Evolutionary conservation across 2,888 invertebrate genomes (phyloP), one percentile per base, ranked within the genome.

Genomic region (Cyclophora punctaria): DNA sequence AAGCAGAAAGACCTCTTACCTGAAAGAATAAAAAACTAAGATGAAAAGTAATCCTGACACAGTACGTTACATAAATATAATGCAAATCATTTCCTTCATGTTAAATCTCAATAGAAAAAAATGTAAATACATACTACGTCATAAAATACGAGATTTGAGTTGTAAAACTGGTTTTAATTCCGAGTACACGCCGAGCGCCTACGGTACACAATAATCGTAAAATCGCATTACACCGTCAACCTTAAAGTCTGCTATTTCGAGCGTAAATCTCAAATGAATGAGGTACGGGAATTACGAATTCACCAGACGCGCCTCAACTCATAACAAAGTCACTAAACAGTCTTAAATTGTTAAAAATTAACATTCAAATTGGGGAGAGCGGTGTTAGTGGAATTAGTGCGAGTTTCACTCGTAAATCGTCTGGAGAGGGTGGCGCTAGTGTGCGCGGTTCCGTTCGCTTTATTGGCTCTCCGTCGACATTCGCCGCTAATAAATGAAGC

Each of bases 281-380:
- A 73, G 59, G 58, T 56, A 57, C 58, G 59, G 63, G 43, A 60
- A 71, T 78, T 70, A 74, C 59, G 62, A 66, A 78, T 77, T 75
- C 75, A 73, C 65, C 68, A 71, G 73, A 69, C 70, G 72, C 72
- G 68, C 63, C 66, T 68, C 67, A 69, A 70, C 75, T 80, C 78
- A 74, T 77, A 78, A 77, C 75, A 73, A 79, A 80, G 78, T 79
- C 78, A 74, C 75, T 80, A 78, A 80, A 79, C 76, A 78, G 75
- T 75, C 78, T 77, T 75, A 79, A 86, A 84, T 86, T 83, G 83
- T 83, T 83, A 86, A 86, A 86, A 84, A 86, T 86, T 86, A 82
- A 80, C 84, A 87, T 87, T 84, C 78, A 84, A 85, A 86, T 86
- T 80, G 82, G 77, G 75, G 78, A 20, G 76, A 77, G 79, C 66